Evolutionary conservation across 2,888 invertebrate species (phyloP), one percentile per base, ranked within the genome.

Genomic region (Mechanitis messenoides): DNA sequence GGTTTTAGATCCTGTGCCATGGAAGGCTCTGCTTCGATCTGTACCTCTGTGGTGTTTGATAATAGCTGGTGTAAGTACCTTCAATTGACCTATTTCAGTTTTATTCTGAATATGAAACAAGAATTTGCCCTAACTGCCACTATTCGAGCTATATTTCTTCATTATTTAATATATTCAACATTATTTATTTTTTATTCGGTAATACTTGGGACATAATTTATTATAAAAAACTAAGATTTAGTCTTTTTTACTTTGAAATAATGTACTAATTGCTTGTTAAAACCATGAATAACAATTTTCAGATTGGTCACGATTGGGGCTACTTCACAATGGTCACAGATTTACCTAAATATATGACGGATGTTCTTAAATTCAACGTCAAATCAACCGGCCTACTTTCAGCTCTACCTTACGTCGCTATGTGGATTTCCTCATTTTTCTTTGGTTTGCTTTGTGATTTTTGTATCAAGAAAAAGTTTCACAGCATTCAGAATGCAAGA

Each of bases 281-380:
- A 50, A 50, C 31, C 6, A 50, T 31, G 11, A 31, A 9, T 11
- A 50, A 31, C 2, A 6, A 50, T 31, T 50, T 9, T 9, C 75
- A 90, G 89, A 89, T 93, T 55, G 93, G 93, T 33, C 94, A 94
- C 78, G 93, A 93, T 74, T 94, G 93, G 91, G 93, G 93, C 2
- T 93, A 94, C 79, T 94, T 93, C 76, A 93, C 93, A 0, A 92
- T 94, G 92, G 92, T 94, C 50, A 93, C 93, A 0, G 93, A 94
- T 76, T 84, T 94, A 20, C 94, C 94, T 0, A 93, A 92, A 69
- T 94, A 93, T 78, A 93, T 94, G 92, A 92, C 91, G 3, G 93
- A 93, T 45, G 92, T 94, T 1, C 80, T 94, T 61, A 91, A 93
- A 75, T 93, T 93, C 78, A 91, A 93, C 72, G 92, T 94, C 60